These are phyloP conservation scores for Neria commutata DNA, from an alignment of 2,888 invertebrate species.

Conservation along the genomic window DNA sequence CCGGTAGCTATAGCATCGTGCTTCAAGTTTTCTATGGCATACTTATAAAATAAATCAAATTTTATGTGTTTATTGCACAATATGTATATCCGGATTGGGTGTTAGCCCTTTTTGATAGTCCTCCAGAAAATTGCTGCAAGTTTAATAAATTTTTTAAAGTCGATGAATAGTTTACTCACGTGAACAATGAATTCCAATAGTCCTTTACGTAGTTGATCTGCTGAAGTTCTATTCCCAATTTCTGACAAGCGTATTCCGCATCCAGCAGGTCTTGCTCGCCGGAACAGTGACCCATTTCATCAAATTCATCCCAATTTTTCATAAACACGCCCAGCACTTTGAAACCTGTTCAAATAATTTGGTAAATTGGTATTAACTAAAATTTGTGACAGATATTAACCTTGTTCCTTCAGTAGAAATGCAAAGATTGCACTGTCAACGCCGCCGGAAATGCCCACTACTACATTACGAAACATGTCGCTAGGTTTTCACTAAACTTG, in stretches of 20 bases:
- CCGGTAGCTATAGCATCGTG: constrained; percentile 95
- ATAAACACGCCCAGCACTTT: constrained; percentile 88
- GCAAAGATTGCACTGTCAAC: constrained; percentile 95
- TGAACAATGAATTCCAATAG: constrained; percentile 85
- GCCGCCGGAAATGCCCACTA: constrained; percentile 91
- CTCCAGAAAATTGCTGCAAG: constrained; percentile 71
- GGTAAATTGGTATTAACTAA: not conserved
- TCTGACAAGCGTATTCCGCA: constrained; percentile 80
- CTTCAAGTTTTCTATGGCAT: constrained; percentile 74
- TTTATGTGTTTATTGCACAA: constrained; percentile 94
- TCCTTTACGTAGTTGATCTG: constrained; percentile 92
- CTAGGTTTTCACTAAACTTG: not conserved
- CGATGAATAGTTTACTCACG: constrained; percentile 49
- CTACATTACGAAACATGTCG: constrained; percentile 66
- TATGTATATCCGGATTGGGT: constrained; percentile 97
- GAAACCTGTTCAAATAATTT: constrained; percentile 68
- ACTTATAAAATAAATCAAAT: constrained; percentile 86
- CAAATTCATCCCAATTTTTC: constrained; percentile 93
- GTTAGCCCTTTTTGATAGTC: constrained; percentile 87
- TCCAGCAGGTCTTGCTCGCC: constrained; percentile 84
- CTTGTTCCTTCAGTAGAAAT: constrained; percentile 81
- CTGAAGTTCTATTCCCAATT: constrained; percentile 70
- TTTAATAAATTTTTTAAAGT: constrained; percentile 1
- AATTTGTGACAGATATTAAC: constrained; percentile 63
- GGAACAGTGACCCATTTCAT: constrained; percentile 84